Evolutionary conservation across 2,888 invertebrate genomes (phyloP).

Genomic region (Hirudinaria manillensis): DNA sequence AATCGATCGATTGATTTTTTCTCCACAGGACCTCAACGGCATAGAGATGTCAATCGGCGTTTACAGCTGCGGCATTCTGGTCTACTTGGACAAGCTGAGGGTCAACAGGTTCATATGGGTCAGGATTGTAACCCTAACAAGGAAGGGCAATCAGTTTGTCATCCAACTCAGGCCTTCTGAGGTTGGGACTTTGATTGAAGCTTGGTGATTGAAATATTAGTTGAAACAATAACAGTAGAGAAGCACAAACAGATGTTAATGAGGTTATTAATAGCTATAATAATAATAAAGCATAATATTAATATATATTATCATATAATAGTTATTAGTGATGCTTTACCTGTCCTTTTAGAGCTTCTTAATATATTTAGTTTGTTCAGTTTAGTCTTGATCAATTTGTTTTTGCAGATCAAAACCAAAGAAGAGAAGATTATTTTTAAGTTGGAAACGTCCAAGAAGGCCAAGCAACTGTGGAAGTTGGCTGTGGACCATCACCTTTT

Average conservation of each 20-base stretch:
- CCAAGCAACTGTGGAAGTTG: slow-evolving; percentile 24
- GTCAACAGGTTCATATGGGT: slow-evolving; percentile 16
- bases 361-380: too few relatives aligned
- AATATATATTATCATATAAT: too few relatives aligned
- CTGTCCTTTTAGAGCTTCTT: too few relatives aligned
- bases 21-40: slow-evolving; percentile 74
- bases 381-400: too few relatives aligned
- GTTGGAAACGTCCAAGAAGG: slow-evolving; percentile 7
- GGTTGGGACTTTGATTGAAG: neutral
- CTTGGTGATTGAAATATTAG: neutral
- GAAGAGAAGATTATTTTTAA: neutral
- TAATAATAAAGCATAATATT: too few relatives aligned
- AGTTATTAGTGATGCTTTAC: too few relatives aligned
- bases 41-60: slow-evolving; percentile 78
- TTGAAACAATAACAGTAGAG: too few relatives aligned
- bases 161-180: neutral
- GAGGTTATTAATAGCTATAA: too few relatives aligned
- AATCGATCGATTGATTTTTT: too few relatives aligned
- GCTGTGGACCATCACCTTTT: slow-evolving; percentile 25
- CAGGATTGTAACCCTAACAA: neutral
- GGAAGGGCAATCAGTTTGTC: neutral
- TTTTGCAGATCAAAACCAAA: neutral
- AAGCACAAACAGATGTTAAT: too few relatives aligned
- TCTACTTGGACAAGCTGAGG: slow-evolving; percentile 21
- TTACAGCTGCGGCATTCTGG: slow-evolving; percentile 1